Conservation (phyloP, 2,113 vertebrate genomes). For the Fukomys damarensis region DNA sequence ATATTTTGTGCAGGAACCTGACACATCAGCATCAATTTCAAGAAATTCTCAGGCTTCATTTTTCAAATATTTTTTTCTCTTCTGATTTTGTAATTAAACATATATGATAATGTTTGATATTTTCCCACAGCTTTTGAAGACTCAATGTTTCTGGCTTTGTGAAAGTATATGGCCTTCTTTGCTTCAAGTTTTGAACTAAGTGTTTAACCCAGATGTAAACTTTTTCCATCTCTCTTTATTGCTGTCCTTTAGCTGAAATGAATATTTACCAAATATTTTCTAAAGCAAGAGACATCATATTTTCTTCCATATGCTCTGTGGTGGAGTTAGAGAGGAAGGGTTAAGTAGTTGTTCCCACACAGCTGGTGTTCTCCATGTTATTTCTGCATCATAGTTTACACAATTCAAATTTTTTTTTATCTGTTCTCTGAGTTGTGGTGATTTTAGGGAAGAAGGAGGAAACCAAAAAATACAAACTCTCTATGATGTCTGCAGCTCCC, state of each 20-base stretch:
- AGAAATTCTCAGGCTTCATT: not conserved
- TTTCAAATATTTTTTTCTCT: not conserved
- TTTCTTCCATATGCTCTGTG: not conserved
- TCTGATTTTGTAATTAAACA: not conserved
- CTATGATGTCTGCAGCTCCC: not conserved
- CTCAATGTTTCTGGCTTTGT: not conserved
- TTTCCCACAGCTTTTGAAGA: not conserved
- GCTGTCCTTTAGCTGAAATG: not conserved
- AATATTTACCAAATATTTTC: not conserved
- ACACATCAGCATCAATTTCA: not conserved
- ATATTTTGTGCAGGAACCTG: not conserved
- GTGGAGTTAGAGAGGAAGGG: not conserved
- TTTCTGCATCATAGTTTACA: not conserved
- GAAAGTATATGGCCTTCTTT: fast-evolving
- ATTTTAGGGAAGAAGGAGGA: not conserved
- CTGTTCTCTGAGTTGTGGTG: not conserved
- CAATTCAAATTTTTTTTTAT: fast-evolving
- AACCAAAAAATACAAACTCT: not conserved
- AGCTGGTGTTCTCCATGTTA: fast-evolving
- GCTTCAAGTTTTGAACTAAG: not conserved
- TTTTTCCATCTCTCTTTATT: not conserved
- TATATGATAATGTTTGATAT: not conserved
- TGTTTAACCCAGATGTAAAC: not conserved
- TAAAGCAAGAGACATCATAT: fast-evolving
- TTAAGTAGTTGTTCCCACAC: fast-evolving